These are phyloP conservation scores for Anguilla obscura DNA, from an alignment of 2,797 vertebrate species.

Conservation along the genomic window DNA sequence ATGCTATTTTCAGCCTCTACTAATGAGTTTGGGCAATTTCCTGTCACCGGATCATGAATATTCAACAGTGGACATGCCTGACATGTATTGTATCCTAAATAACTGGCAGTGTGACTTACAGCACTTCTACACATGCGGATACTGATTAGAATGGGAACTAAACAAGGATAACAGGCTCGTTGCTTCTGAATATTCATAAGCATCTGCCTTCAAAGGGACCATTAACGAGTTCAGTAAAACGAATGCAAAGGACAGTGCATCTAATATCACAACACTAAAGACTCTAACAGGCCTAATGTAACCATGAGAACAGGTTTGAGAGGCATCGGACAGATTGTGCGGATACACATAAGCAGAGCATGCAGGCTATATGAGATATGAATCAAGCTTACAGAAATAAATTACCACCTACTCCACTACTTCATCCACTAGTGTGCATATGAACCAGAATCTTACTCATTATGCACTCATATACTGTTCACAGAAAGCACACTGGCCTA, in stretches of 20 bases:
- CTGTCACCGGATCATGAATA: slow-evolving; percentile 14
- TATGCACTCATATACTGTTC: neutral
- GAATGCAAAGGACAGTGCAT: neutral
- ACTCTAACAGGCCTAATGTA: neutral
- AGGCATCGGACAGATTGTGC: neutral
- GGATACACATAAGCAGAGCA: neutral
- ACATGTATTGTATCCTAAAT: neutral
- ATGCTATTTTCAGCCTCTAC: neutral
- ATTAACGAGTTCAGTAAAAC: neutral
- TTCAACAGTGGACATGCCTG: neutral
- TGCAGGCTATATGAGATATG: neutral
- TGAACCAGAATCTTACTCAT: neutral
- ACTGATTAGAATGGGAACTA: neutral
- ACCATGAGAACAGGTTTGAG: neutral
- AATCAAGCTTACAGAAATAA: neutral
- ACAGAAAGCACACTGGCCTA: neutral
- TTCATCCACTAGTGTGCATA: neutral
- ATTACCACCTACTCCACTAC: neutral
- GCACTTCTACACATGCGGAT: neutral
- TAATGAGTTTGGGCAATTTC: neutral
- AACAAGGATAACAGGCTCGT: neutral
- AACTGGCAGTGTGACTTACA: neutral
- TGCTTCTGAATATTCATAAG: slow-evolving; percentile 11
- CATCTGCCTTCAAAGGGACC: neutral
- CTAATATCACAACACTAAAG: neutral